Conservation (phyloP, 2,113 vertebrate species). For the Porphyrio hochstetteri region DNA sequence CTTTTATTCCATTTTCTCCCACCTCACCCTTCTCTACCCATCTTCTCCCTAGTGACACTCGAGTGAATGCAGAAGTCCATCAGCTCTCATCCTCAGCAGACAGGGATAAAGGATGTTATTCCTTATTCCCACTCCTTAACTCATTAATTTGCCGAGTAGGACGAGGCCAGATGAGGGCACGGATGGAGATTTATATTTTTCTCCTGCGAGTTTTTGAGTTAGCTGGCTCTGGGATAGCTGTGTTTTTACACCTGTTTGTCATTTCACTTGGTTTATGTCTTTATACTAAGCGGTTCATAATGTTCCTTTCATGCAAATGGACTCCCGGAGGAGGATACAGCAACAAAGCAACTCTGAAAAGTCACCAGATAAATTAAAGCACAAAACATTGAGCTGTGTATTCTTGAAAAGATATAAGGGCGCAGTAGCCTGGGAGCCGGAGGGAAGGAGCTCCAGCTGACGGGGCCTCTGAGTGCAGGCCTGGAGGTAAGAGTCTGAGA, state of each 20-base stretch:
- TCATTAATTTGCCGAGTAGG: neutral
- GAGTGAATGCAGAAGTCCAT: neutral
- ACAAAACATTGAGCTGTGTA: neutral
- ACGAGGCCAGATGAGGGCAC: neutral
- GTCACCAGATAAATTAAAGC: neutral
- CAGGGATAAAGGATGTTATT: neutral
- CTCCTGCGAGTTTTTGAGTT: neutral
- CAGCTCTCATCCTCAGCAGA: neutral
- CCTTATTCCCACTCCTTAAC: neutral
- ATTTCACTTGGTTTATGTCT: constrained; percentile 12
- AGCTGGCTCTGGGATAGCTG: constrained; percentile 1
- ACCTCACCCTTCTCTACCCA: neutral
- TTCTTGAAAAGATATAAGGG: neutral
- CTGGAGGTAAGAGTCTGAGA: neutral
- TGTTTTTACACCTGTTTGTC: constrained; percentile 17
- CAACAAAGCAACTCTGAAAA: constrained; percentile 13
- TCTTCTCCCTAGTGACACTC: neutral
- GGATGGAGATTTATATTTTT: neutral
- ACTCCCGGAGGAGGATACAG: constrained; percentile 1
- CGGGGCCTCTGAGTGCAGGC: neutral
- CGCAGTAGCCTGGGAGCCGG: neutral
- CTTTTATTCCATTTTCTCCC: neutral
- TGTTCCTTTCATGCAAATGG: constrained; percentile 49
- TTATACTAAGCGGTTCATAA: neutral
- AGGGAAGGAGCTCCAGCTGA: neutral